Evolutionary conservation across 2,113 vertebrate species (phyloP).

Genomic region (Coryphaenoides rupestris): DNA sequence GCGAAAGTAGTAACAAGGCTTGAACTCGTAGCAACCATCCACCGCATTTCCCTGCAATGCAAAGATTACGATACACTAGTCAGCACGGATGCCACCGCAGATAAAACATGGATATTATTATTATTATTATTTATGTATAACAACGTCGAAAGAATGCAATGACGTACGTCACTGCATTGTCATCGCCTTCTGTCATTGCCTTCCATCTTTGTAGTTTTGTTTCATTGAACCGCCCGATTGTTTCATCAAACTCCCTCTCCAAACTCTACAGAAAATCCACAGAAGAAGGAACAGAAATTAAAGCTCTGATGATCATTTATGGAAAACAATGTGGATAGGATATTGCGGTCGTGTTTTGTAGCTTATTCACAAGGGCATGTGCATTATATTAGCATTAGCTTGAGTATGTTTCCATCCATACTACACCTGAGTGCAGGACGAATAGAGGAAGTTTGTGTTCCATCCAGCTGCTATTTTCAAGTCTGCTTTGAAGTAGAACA

Average conservation of each 20-base stretch:
- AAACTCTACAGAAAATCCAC: constrained; percentile 27
- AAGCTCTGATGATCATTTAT: too few relatives aligned
- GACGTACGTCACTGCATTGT: constrained; percentile 37
- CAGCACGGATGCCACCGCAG: background rate
- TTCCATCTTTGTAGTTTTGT: constrained; percentile 55
- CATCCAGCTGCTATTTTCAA: constrained; percentile 65
- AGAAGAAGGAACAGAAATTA: background rate
- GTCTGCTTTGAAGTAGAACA: constrained; percentile 34
- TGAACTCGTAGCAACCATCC: constrained; percentile 58
- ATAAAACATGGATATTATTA: background rate
- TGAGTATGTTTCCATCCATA: background rate
- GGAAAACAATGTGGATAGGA: too few relatives aligned
- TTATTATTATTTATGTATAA: background rate
- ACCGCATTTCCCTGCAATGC: constrained; percentile 52
- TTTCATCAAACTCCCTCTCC: background rate
- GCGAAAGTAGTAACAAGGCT: constrained; percentile 68
- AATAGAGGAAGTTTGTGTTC: constrained; percentile 60
- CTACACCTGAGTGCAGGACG: constrained; percentile 41
- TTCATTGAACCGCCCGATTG: constrained; percentile 45
- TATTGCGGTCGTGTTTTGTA: too few relatives aligned
- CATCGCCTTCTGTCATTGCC: constrained; percentile 10
- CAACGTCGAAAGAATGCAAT: background rate
- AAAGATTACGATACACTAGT: constrained; percentile 12
- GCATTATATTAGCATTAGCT: too few relatives aligned
- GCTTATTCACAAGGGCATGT: too few relatives aligned